These are phyloP conservation scores for Ophthalmolycus amberensis DNA, from an alignment of 2,113 vertebrate species.

Conservation along the genomic window DNA sequence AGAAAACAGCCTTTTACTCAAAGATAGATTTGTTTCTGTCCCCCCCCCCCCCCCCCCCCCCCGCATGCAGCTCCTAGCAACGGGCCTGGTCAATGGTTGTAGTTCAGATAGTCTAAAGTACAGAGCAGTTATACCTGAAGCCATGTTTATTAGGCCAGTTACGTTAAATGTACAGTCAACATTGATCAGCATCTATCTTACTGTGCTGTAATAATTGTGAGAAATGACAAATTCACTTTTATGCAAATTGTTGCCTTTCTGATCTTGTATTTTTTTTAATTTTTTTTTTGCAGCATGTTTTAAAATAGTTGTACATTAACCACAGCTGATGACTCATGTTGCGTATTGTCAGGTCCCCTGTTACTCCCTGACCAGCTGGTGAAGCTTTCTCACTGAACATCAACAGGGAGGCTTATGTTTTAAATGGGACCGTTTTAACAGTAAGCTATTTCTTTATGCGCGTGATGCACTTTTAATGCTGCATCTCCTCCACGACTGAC, in stretches of 20 bases:
- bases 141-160: constrained; percentile 7
- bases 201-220: background rate
- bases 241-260: background rate
- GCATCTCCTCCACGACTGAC: background rate
- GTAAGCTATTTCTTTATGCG: background rate
- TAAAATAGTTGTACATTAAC: constrained; percentile 45
- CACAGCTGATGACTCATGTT: constrained; percentile 44
- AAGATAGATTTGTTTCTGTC: background rate
- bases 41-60: too few species aligned
- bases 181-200: background rate
- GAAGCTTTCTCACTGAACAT: constrained; percentile 35
- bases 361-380: constrained; percentile 47
- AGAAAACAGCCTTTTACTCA: constrained; percentile 16
- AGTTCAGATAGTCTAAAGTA: constrained; percentile 28
- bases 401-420: constrained; percentile 23
- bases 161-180: background rate
- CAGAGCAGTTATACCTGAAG: constrained; percentile 24
- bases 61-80: constrained; percentile 28
- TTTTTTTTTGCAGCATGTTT: background rate
- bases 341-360: constrained; percentile 39
- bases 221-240: background rate
- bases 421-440: constrained; percentile 13
- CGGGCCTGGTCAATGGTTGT: constrained; percentile 30
- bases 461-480: background rate
- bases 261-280: background rate